Evolutionary conservation across 2,888 invertebrate genomes (phyloP), one percentile per base, ranked within the genome.

Genomic region (Apamea epomidion): DNA sequence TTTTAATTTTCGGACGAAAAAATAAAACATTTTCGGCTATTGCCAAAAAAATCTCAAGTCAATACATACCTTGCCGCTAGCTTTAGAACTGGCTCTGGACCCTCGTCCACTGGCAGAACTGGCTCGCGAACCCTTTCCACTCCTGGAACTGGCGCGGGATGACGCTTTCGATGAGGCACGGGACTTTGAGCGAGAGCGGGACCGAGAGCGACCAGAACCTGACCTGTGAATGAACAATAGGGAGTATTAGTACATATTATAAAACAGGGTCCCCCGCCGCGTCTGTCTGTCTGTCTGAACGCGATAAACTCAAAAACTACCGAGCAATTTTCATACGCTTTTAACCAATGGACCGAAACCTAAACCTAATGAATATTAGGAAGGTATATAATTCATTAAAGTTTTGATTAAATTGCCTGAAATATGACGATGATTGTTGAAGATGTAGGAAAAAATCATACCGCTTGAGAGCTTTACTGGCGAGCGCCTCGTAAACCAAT

Each of bases 71-170:
- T 96, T 96, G 25, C 89, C 93, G 64, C 95, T 96, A 2, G 81
- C 94, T 67, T 93, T 95, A 14, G 95, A 95, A 82, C 95, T 95
- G 25, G 94, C 93, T 54, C 94, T 90, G 0, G 95, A 95, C 0
- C 87, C 92, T 5, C 91, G 88, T 2, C 92, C 91, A 48, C 94
- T 94, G 2, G 90, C 91, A 0, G 95, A 94, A 37, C 94, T 94
- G 45, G 93, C 90, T 0, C 93, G 77, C 75, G 93, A 76, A 45
- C 88, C 91, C 81, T 91, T 92, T 12, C 90, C 90, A 72, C 93
- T 93, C 60, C 85, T 90, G 2, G 95, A 94, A n/a, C 92, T 94
- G 6, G 94, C 95, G n/a, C 94, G 92, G 1, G 95, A 95, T 0
- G 95, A 94, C 0, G 94, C 94, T 6, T 94, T 92, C 0, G 95